These are phyloP conservation scores for Platycheirus rosarum DNA, from an alignment of 2,888 invertebrate species.

Conservation along the genomic window DNA sequence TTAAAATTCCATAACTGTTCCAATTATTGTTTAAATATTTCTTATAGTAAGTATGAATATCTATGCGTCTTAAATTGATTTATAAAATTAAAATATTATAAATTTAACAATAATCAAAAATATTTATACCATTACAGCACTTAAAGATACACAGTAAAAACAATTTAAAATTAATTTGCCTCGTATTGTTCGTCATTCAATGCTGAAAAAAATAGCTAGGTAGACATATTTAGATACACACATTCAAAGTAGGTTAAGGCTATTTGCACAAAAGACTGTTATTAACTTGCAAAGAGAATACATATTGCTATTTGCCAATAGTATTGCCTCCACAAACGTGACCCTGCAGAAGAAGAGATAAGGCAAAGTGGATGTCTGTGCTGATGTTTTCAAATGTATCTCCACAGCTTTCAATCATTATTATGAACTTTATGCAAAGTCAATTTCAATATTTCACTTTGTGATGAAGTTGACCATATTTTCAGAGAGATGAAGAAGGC, in stretches of 20 bases:
- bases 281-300: constrained; percentile 44
- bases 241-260: constrained; percentile 33
- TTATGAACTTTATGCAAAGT: constrained; percentile 65
- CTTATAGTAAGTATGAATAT: no score
- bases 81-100: no score
- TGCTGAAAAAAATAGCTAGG: constrained; percentile 7
- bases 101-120: no score
- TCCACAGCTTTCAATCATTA: constrained; percentile 57
- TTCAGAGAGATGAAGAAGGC: constrained; percentile 28
- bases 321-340: constrained; percentile 26
- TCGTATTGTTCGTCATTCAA: background rate
- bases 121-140: no score
- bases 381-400: constrained; percentile 39
- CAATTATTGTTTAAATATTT: no score
- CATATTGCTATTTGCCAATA: constrained; percentile 25
- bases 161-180: background rate
- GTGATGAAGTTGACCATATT: constrained; percentile 59
- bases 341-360: constrained; percentile 47
- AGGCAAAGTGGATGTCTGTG: constrained; percentile 23
- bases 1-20: no score
- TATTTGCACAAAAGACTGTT: constrained; percentile 27
- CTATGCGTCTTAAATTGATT: no score
- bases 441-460: constrained; percentile 65
- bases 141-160: background rate
- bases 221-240: constrained; percentile 3